Conservation (phyloP, 2,888 invertebrate species). For the Tenthredo distinguenda region DNA sequence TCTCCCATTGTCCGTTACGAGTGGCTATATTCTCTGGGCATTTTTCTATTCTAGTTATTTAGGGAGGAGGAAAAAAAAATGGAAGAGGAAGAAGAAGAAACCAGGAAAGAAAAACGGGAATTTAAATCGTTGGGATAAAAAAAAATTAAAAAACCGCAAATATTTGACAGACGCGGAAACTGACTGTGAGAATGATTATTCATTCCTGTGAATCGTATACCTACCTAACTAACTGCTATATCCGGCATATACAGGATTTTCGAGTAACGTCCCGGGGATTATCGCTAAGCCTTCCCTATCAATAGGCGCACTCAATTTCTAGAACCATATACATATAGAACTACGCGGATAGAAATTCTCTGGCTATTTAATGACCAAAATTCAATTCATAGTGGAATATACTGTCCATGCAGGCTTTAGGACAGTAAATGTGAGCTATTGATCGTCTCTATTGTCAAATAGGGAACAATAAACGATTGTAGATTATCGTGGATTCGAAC, state of each 20-base stretch:
- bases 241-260: conserved; percentile 1
- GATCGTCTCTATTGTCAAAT: conserved; percentile 9
- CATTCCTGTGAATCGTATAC: background rate
- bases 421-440: background rate
- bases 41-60: background rate
- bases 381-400: conserved; percentile 2
- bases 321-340: background rate
- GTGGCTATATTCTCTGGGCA: background rate
- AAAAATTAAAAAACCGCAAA: background rate
- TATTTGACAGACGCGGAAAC: background rate
- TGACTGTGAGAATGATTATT: background rate
- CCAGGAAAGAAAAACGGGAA: background rate
- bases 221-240: background rate
- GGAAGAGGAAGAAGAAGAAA: too few relatives aligned
- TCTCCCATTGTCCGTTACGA: background rate
- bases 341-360: background rate
- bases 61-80: background rate
- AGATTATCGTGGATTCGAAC: background rate
- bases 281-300: conserved; percentile 29
- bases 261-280: conserved; percentile 25
- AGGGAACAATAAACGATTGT: background rate
- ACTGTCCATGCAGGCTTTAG: background rate
- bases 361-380: conserved; percentile 25
- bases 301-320: conserved; percentile 31
- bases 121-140: background rate